Conservation (phyloP, 2,888 invertebrate species). For the Falcaria lacertinaria region DNA sequence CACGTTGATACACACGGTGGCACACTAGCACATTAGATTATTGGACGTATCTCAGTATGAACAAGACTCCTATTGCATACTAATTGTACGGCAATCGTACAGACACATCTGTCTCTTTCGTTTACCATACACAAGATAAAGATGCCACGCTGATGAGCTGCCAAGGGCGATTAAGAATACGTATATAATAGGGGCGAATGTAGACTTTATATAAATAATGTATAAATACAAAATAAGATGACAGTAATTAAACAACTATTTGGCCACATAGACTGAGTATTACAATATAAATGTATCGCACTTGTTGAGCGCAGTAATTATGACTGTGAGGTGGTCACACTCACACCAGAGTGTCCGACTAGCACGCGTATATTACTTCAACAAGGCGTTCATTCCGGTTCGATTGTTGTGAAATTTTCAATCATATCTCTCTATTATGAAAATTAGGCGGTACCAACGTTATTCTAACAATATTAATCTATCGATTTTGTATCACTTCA, state of each 20-base stretch:
- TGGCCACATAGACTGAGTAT: slow-evolving; percentile 43
- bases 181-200: neutral
- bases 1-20: too few species aligned
- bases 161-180: neutral
- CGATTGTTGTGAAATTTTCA: too few species aligned
- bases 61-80: neutral
- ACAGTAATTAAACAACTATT: slow-evolving; percentile 30
- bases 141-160: too few species aligned
- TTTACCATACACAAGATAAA: too few species aligned
- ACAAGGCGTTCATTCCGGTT: too few species aligned
- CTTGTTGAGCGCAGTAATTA: slow-evolving; percentile 10
- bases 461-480: too few species aligned
- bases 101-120: neutral
- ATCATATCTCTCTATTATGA: too few species aligned
- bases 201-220: neutral
- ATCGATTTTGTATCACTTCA: too few species aligned
- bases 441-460: too few species aligned
- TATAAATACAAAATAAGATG: neutral
- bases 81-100: neutral
- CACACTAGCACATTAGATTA: neutral
- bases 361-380: neutral
- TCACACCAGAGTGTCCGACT: slow-evolving; percentile 18
- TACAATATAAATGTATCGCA: slow-evolving; percentile 19
- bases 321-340: slow-evolving; percentile 17
- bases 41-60: neutral